Conservation (phyloP, 2,888 invertebrate genomes). For the Parascotia fuliginaria region DNA sequence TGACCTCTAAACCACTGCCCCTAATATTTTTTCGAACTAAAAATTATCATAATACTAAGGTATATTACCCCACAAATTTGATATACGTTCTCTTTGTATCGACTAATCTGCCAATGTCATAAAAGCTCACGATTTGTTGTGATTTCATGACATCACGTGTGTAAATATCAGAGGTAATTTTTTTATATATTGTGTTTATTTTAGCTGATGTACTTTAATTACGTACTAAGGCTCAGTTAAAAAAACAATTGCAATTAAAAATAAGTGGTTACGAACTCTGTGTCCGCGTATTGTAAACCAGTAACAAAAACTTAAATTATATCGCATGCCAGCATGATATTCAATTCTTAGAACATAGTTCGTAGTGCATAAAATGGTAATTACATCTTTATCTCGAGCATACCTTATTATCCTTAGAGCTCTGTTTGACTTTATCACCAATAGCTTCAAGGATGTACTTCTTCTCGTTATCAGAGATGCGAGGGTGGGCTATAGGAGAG, state of each 20-base stretch:
- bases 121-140: constrained; percentile 27
- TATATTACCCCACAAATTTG: constrained; percentile 4
- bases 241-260: too few relatives aligned
- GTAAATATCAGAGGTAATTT: constrained; percentile 16
- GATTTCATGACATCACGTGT: constrained; percentile 16
- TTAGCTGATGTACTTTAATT: too few relatives aligned
- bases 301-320: too few relatives aligned
- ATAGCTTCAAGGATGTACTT: constrained; percentile 87
- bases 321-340: too few relatives aligned
- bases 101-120: constrained; percentile 3
- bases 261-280: too few relatives aligned
- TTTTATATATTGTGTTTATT: too few relatives aligned
- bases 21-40: constrained; percentile 1
- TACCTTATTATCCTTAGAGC: constrained; percentile 68
- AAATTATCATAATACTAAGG: background rate
- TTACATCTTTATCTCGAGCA: background rate
- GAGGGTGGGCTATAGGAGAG: constrained; percentile 87
- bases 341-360: too few relatives aligned
- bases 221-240: too few relatives aligned
- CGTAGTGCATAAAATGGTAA: too few relatives aligned
- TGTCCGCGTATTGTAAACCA: too few relatives aligned
- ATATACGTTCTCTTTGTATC: constrained; percentile 12
- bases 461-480: constrained; percentile 87
- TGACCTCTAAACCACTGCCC: background rate
- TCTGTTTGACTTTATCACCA: constrained; percentile 84